Conservation (phyloP, 2,113 vertebrate species). For the Pseudois nayaur region DNA sequence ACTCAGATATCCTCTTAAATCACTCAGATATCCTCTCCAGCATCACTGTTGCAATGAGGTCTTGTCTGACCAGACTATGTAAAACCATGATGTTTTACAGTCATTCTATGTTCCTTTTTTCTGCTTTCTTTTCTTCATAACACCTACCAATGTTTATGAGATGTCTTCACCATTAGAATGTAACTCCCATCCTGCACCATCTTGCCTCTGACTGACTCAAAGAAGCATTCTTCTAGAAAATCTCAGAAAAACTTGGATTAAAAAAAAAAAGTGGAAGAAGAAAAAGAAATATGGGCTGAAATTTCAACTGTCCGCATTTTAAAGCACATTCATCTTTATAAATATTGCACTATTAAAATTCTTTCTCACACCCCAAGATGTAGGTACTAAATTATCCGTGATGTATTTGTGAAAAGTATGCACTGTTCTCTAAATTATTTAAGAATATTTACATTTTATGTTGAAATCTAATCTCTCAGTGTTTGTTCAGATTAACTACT, state of each 20-base stretch:
- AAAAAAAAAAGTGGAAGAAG: background rate
- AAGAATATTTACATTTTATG: slow-evolving; percentile 40
- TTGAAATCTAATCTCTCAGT: slow-evolving; percentile 29
- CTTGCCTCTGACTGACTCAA: background rate
- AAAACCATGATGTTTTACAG: background rate
- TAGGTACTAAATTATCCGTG: background rate
- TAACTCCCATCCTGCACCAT: background rate
- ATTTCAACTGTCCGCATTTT: background rate
- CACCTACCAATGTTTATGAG: background rate
- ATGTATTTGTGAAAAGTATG: slow-evolving; percentile 16
- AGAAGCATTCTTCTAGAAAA: background rate
- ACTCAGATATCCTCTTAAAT: background rate
- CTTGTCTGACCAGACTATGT: background rate
- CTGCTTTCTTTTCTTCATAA: background rate
- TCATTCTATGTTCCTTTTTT: background rate
- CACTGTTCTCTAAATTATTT: slow-evolving; percentile 43
- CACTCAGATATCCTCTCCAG: background rate
- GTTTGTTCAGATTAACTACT: slow-evolving; percentile 54
- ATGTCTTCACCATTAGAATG: background rate
- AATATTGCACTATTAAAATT: slow-evolving; percentile 1
- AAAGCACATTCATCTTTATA: slow-evolving; percentile 26
- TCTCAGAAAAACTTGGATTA: background rate
- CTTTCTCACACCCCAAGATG: background rate
- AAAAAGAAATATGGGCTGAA: background rate
- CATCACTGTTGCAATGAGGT: background rate